Evolutionary conservation across 2,797 vertebrate species (phyloP), one percentile per base, ranked within the genome.

Genomic region (Eulemur albifrons): DNA sequence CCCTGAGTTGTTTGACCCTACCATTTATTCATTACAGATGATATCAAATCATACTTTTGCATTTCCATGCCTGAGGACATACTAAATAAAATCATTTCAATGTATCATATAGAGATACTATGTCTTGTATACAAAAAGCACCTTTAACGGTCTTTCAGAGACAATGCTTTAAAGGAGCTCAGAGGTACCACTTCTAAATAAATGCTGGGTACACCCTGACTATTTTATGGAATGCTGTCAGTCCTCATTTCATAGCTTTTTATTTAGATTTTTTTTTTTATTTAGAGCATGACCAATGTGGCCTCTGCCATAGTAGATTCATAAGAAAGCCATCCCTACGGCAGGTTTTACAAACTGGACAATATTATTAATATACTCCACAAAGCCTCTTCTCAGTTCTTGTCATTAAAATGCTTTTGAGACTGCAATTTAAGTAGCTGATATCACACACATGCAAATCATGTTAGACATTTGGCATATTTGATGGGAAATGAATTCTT

Each of bases 401-500:
- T 65, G 32, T 12, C 40, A 45, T 90, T 52, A 38, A 23, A 59
- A 48, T 61, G 11, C 3, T 88, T 92, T 80, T 67, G 81, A 92
- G 17, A 86, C 90, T 15, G 48, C 0, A 14, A 69, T 92, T 94
- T 70, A 73, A 92, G 52, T 67, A 96, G 61, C 32, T 96, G 88
- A 50, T 67, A 77, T 69, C 54, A 93, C 70, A 84, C 59, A 85
- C 8, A 45, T 63, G 40, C 25, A 84, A 88, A 92, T 65, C 32
- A 12, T 67, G 23, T 75, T 61, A 92, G 69, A 88, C 38, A 94
- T 84, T 48, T 93, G 69, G n/a, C 61, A 93, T 93, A 80, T 65
- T 3, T 18, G 38, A 96, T 45, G 43, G n/a, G 38, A 90, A 94
- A 79, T 59, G 12, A 80, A 87, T 79, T 70, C 52, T 82, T 80